Base-by-base conservation (phyloP, 37 sponge, comb jelly and placozoan genomes). In the Hexactinellida sp. region DNA sequence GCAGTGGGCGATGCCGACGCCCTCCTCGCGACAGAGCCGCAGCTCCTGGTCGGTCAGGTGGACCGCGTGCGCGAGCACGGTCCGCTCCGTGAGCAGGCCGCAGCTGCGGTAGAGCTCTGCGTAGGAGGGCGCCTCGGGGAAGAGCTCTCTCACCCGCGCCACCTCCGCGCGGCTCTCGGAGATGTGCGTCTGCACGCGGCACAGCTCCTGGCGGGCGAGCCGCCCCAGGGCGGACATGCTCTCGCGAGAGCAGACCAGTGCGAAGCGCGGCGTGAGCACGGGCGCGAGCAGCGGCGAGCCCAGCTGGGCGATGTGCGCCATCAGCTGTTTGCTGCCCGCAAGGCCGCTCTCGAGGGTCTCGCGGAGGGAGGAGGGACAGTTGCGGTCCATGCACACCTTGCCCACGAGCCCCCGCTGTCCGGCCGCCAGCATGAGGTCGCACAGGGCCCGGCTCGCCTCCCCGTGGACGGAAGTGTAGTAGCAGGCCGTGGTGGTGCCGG, bases 401-500 rank as follows among this genome's bases (percentile, higher is more conserved):
- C 94, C 94, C 13, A 93, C 86, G 21, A 91, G 47, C 7, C 88
- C 94, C 1, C 94, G 36, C 86, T 93, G 94, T 1, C 94, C 94
- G 25, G 19, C 1, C 1, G 63, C 54, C 36, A 88, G 85, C 32
- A 88, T 82, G 24, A 88, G 85, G 38, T 54, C 84, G 84, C 90
- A 89, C 37, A 93, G 82, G 83, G 86, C 87, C 55, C 86, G 85
- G 84, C 86, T 55, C 5, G 90, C 71, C 82, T 93, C 89, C 54
- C 87, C 82, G 83, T 93, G 94, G 0, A 91, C 87, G 32, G 92
- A 91, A 37, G 90, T 89, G 76, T 88, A 88, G 86, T 93, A 93
- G 87, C 88, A 86, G 34, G 94, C 94, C 5, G 94, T 93, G 34
- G 94, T 93, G 1, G 94, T 93, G 0, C 94, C 94, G 85, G 89